These are phyloP conservation scores for cattle (Bos taurus) DNA, from an alignment of 2,113 vertebrate species.

Conservation along the genomic window ARS-UCD2.0 NC_037329.1:60214001-60214500, in stretches of 20 bases:
- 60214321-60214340: neutral
- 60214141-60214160: neutral
- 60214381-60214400: neutral
- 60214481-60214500: neutral
- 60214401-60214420: neutral
- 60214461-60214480: neutral
- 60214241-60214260: neutral
- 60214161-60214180: neutral
- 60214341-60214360: neutral
- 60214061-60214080: neutral
- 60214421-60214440: neutral
- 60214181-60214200: neutral
- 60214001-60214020: neutral
- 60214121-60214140: neutral
- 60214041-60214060: neutral
- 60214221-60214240: neutral
- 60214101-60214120: neutral
- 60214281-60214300: neutral
- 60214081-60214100: neutral
- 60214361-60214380: neutral
- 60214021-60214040: neutral
- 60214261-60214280: neutral
- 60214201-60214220: neutral
- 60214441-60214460: neutral
- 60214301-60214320: neutral